Evolutionary conservation across 35 echinoderm and acorn worm species (phyloP).

Genomic region (Ophiothrix spiculata): DNA sequence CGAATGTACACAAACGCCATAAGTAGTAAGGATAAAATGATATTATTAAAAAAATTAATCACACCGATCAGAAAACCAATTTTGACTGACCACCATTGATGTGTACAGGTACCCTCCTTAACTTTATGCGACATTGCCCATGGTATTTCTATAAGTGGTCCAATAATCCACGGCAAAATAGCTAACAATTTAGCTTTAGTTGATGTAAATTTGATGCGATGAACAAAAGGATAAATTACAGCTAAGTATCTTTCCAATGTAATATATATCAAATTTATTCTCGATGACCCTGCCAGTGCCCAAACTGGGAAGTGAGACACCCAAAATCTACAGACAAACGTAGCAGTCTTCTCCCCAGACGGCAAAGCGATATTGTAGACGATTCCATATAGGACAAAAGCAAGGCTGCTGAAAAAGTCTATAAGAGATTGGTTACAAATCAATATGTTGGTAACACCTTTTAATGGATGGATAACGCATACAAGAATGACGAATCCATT

Average conservation of each 20-base stretch:
- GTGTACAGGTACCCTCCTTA: background rate
- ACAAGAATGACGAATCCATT: slow-evolving; percentile 10
- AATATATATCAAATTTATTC: slow-evolving; percentile 65
- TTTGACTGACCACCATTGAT: background rate
- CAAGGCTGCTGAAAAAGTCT: slow-evolving; percentile 71
- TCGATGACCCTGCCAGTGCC: slow-evolving; percentile 65
- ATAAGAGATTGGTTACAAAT: slow-evolving; percentile 78
- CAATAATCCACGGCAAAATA: slow-evolving; percentile 60
- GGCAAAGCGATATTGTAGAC: slow-evolving; percentile 16
- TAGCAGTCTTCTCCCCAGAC: background rate
- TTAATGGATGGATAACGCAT: background rate
- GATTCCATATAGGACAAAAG: slow-evolving; percentile 56
- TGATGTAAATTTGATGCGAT: slow-evolving; percentile 59
- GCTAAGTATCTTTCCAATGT: slow-evolving; percentile 78
- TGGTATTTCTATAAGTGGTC: slow-evolving; percentile 51
- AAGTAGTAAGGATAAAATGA: slow-evolving; percentile 58
- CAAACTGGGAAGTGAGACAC: slow-evolving; percentile 66
- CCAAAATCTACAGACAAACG: slow-evolving; percentile 73
- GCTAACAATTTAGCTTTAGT: slow-evolving; percentile 30
- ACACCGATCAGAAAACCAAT: background rate
- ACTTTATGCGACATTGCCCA: slow-evolving; percentile 60
- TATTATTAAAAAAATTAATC: slow-evolving; percentile 60
- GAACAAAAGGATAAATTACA: slow-evolving; percentile 72
- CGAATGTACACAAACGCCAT: slow-evolving; percentile 78
- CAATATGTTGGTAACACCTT: slow-evolving; percentile 65